Conservation (phyloP, 2,888 invertebrate species). For the Brenthis daphne region DNA sequence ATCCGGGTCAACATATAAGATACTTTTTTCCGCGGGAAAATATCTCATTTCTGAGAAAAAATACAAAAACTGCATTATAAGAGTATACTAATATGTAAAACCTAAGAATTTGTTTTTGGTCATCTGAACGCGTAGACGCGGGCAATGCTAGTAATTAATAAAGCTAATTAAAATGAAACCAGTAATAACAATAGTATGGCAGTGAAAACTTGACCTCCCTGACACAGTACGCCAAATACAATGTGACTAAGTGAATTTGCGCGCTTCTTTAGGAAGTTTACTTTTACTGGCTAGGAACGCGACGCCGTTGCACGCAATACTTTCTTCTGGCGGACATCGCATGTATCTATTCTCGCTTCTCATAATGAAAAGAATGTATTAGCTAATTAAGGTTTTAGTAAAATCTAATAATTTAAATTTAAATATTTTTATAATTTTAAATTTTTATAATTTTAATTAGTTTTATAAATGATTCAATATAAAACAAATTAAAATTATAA, state of each 20-base stretch:
- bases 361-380: conserved; percentile 43
- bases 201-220: conserved; percentile 29
- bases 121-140: no score
- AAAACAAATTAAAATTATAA: no score
- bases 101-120: no score
- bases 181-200: not conserved
- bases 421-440: no score
- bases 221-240: conserved; percentile 28
- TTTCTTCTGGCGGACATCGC: conserved; percentile 59
- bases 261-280: conserved; percentile 64
- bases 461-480: no score
- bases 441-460: no score
- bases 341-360: conserved; percentile 36
- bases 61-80: no score
- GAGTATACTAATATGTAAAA: no score
- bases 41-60: no score
- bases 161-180: not conserved
- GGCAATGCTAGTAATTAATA: no score
- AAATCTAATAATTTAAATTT: not conserved
- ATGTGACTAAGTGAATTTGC: conserved; percentile 33
- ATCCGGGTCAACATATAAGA: no score
- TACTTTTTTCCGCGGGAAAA: no score
- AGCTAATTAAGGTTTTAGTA: conserved; percentile 22
- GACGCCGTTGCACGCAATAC: conserved; percentile 67
- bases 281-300: conserved; percentile 71